Base-by-base conservation (phyloP, 2,113 vertebrate genomes). In the Tenrec ecaudatus region DNA sequence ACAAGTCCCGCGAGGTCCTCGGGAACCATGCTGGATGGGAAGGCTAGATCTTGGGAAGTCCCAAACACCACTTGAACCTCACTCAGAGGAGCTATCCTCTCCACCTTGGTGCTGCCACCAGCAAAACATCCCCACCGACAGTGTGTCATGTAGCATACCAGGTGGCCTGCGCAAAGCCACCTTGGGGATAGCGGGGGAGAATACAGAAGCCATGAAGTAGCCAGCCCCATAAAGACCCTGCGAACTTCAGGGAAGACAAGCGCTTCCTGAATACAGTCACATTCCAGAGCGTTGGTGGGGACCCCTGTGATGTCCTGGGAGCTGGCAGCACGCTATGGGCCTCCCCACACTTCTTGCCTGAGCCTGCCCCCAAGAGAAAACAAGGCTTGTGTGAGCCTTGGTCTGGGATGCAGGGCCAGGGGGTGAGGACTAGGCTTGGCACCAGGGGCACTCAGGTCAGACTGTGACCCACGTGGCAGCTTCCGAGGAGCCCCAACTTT, bases 401-500 rank as follows among this genome's bases (percentile, higher is more conserved):
- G 19, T 12, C 43, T 43, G 60, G 75, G 62, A 69, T n/a, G n/a
- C 31, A n/a, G 14, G 29, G 66, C 15, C n/a, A 23, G 31, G 69
- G 22, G 12, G 11, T 60, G 57, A 47, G 22, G 57, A 22, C 68
- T 10, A 23, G 62, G 47, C 22, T 40, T 40, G 73, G 73, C 73
- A 43, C 75, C 40, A 77, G 43, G 22, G 4, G 12, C 22, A 38
- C 22, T 27, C 40, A 36, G 53, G 3, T 29, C 33, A 62, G 66
- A 25, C 53, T 31, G 3, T 9, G 43, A 38, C n/a, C 91, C 36
- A 0, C 1, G 3, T 40, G 82, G 43, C 22, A 29, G 36, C 62
- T 43, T 58, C 15, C 0, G 2, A 12, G 27, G 2, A 40, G 43
- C 36, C 47, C 23, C 0, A 0, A 8, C 15, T 58, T 36, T 62